Evolutionary conservation across 2,888 invertebrate species (phyloP), one percentile per base, ranked within the genome.

Genomic region (Cryptophagus acutangulus): DNA sequence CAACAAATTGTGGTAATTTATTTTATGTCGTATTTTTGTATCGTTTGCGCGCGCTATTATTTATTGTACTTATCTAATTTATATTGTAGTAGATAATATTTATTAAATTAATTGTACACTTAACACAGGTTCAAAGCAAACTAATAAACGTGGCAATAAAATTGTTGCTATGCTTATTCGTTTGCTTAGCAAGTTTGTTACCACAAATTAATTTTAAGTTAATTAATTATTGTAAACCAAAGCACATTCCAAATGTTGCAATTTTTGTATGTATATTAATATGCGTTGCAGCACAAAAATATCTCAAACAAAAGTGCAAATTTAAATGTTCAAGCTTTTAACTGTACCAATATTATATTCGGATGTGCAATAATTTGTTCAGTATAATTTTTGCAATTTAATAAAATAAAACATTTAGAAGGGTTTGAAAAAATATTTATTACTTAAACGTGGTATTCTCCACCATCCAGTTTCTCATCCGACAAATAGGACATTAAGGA

Each of bases 1-100:
- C 67, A 84, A 82, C 57, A 82, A 80, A 55, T 72, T 86, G 55
- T 86, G 86, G 86, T 86, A 82, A 62, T 45, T 40, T 35, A 26
- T 26, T 26, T 12, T 26, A 12, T 26, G 26, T 26, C 12, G n/a
- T 26, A 3, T 26, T 12, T 26, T 4, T 26, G 12, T 4, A 26
- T 12, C n/a, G 12, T 26, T 12, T 26, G 12, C 12, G 26, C 12
- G 26, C 12, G 12, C n/a, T 26, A 26, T 26, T 26, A n/a, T 26
- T 26, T 26, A 13, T 26, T 26, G 26, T 26, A 26, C 26, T 26
- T 26, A 26, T 26, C 12, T 26, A 26, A 26, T 26, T 26, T 26
- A 26, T 26, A 26, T 4, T 26, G n/a, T n/a, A n/a, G n/a, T n/a
- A n/a, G n/a, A n/a, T n/a, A n/a, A 20, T 20, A 20, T 20, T 20